Conservation (phyloP, 2,113 vertebrate genomes). For the Poecile atricapillus region DNA sequence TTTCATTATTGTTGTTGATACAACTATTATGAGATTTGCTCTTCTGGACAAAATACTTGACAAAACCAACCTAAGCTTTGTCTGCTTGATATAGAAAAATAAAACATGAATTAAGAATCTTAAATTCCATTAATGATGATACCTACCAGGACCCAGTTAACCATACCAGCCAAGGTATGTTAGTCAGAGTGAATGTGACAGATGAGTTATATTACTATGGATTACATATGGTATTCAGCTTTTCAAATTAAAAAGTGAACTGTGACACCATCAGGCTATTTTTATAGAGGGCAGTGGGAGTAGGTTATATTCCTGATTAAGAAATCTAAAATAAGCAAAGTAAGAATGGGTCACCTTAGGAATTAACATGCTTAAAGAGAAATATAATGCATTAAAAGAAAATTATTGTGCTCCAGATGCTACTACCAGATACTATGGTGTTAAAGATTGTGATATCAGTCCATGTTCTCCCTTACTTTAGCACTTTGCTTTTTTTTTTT, state of each 20-base stretch:
- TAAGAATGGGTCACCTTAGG: not conserved
- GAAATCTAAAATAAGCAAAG: constrained; percentile 14
- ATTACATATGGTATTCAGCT: not conserved
- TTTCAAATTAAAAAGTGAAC: constrained; percentile 20
- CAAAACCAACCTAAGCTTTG: not conserved
- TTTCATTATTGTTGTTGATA: not conserved
- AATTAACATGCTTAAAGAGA: not conserved
- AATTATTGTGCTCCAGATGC: not conserved
- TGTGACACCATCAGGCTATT: not conserved
- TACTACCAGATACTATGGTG: not conserved
- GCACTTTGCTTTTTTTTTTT: not conserved
- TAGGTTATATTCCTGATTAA: constrained; percentile 4
- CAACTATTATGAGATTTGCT: not conserved
- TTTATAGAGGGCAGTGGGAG: not conserved
- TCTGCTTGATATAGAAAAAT: not conserved
- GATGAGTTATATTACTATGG: not conserved
- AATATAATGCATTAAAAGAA: not conserved
- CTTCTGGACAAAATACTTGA: not conserved
- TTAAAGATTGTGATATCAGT: not conserved
- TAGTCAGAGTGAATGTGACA: not conserved
- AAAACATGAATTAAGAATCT: not conserved
- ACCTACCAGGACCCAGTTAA: not conserved
- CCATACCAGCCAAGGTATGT: not conserved
- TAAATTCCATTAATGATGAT: not conserved
- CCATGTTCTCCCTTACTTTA: not conserved